Evolutionary conservation across 2,888 invertebrate genomes (phyloP).

Genomic region (Dromius quadrimaculatus): DNA sequence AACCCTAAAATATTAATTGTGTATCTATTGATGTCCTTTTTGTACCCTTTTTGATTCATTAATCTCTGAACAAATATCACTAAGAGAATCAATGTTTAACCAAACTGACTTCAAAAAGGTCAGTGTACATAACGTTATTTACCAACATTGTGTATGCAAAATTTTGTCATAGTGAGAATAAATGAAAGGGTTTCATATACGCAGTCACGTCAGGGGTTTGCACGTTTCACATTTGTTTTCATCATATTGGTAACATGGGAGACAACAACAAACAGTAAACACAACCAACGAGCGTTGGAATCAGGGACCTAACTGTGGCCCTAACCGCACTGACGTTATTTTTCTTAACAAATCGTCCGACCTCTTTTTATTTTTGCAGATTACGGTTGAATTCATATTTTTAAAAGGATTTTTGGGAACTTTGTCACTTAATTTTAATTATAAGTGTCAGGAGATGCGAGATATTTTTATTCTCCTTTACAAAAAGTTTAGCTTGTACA

Average conservation of each 20-base stretch:
- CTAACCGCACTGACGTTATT: conserved; percentile 3
- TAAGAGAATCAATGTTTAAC: conserved; percentile 12
- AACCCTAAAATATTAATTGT: not conserved
- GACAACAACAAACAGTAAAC: conserved; percentile 29
- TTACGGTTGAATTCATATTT: conserved; percentile 34
- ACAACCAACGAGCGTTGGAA: no score
- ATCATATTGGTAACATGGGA: conserved; percentile 46
- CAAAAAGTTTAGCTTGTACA: conserved; percentile 2
- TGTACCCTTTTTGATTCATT: not conserved
- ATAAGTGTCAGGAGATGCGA: conserved; percentile 24
- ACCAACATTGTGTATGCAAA: not conserved
- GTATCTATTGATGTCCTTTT: not conserved
- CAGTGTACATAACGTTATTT: conserved; percentile 17
- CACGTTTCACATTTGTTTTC: conserved; percentile 48
- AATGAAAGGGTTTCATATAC: conserved; percentile 36
- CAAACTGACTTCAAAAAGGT: conserved; percentile 28
- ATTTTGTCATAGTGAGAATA: conserved; percentile 32
- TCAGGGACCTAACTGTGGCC: not conserved
- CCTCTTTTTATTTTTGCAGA: conserved; percentile 24
- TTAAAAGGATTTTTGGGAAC: conserved; percentile 23
- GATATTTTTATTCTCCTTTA: conserved; percentile 18
- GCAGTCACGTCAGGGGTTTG: conserved; percentile 46
- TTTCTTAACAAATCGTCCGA: conserved; percentile 31
- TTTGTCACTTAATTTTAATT: conserved; percentile 37
- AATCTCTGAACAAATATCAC: not conserved